These are phyloP conservation scores for Onychomys leucogaster DNA, from an alignment of 2,797 vertebrate species.

Conservation along the genomic window DNA sequence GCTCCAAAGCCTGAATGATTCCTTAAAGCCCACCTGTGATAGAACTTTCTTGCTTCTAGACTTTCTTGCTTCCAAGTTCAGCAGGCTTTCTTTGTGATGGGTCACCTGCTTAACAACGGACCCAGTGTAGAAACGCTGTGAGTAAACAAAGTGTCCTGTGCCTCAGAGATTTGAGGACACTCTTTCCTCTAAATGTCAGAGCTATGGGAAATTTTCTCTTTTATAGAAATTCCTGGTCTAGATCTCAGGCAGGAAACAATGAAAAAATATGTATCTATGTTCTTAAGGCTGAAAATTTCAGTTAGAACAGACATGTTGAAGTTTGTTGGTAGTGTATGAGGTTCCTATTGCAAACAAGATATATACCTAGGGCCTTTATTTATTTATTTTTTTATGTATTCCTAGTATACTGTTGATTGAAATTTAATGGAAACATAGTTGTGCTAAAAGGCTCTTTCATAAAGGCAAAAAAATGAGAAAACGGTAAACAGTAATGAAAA, in stretches of 20 bases:
- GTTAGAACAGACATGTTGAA: background rate
- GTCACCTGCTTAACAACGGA: background rate
- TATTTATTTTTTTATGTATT: background rate
- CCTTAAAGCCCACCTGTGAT: background rate
- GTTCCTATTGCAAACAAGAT: background rate
- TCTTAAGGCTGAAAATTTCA: slow-evolving; percentile 5
- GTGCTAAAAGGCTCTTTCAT: background rate
- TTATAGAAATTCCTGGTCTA: background rate
- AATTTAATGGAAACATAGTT: background rate
- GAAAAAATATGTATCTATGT: background rate
- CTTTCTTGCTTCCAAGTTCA: background rate
- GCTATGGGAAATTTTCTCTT: background rate
- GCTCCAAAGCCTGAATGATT: background rate
- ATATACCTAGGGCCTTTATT: background rate
- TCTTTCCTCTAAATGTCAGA: background rate
- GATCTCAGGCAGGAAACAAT: background rate
- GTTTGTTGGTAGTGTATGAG: background rate
- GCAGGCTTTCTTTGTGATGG: background rate
- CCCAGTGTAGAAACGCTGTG: background rate
- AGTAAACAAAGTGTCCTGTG: background rate
- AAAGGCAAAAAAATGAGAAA: background rate
- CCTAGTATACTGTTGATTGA: background rate
- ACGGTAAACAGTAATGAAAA: background rate
- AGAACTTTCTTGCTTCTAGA: background rate
- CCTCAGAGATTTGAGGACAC: background rate